Conservation (phyloP, 2,113 vertebrate genomes). For the Pavo muticus region DNA sequence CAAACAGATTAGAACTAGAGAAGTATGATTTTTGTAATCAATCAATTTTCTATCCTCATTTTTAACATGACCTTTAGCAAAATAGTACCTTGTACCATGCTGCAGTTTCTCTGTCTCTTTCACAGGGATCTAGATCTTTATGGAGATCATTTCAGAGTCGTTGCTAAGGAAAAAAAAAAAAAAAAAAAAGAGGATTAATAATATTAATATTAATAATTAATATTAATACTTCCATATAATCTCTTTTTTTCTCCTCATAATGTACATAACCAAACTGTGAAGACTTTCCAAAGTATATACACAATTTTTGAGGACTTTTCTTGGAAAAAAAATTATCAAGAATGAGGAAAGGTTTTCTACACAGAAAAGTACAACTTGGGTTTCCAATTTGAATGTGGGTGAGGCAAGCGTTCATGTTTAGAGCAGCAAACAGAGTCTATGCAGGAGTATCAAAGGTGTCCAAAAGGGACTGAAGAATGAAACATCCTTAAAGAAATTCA, state of each 20-base stretch:
- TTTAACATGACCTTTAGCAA: background rate
- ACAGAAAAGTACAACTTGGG: background rate
- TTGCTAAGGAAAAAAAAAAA: background rate
- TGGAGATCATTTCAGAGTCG: background rate
- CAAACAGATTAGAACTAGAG: background rate
- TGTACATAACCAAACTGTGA: background rate
- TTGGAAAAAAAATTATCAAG: background rate
- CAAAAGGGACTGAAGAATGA: background rate
- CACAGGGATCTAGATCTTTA: background rate
- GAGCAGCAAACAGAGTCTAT: background rate
- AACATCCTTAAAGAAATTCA: background rate
- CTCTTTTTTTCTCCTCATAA: background rate
- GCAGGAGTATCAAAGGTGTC: background rate
- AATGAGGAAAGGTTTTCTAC: background rate
- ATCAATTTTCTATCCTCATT: background rate
- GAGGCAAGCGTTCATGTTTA: background rate
- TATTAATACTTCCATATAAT: background rate
- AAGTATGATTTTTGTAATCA: background rate
- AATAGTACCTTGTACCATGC: background rate
- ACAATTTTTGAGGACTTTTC: background rate
- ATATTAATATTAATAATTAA: background rate
- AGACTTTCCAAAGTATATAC: background rate
- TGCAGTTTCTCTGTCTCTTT: background rate
- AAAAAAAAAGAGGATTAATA: background rate
- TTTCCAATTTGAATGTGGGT: background rate